These are phyloP conservation scores for Riparia riparia DNA, from an alignment of 2,113 vertebrate species.

Conservation along the genomic window DNA sequence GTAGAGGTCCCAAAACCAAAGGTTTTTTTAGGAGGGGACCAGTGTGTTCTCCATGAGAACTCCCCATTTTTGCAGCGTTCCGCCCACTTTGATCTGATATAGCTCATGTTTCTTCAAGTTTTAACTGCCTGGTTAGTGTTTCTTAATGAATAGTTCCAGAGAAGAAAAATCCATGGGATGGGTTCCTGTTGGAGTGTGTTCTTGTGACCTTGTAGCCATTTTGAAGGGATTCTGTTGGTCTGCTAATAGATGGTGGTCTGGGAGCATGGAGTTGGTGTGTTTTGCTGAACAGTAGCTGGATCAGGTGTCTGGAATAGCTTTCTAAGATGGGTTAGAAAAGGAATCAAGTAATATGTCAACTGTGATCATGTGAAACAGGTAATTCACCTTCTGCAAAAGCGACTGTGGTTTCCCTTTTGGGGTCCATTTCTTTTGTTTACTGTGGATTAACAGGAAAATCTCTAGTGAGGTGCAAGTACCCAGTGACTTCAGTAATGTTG, in stretches of 20 bases:
- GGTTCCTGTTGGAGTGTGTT: not conserved
- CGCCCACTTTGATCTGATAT: not conserved
- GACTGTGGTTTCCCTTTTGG: not conserved
- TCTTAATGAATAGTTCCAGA: not conserved
- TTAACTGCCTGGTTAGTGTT: not conserved
- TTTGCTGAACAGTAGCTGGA: not conserved
- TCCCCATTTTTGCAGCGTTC: not conserved
- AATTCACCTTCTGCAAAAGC: not conserved
- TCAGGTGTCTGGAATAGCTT: not conserved
- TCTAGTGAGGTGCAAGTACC: not conserved
- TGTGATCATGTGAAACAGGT: not conserved
- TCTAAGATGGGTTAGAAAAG: not conserved
- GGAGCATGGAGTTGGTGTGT: not conserved
- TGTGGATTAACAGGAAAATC: not conserved
- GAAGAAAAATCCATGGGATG: not conserved
- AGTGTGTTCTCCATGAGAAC: not conserved
- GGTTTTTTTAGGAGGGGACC: not conserved
- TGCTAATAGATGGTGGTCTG: not conserved
- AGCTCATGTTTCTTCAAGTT: not conserved
- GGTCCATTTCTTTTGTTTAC: not conserved
- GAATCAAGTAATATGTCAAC: rapidly evolving
- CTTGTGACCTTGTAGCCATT: not conserved
- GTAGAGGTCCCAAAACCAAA: not conserved
- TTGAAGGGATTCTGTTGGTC: not conserved
- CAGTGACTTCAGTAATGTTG: not conserved